Base-by-base conservation (phyloP, 2,888 invertebrate species). In the Dicycla oo region DNA sequence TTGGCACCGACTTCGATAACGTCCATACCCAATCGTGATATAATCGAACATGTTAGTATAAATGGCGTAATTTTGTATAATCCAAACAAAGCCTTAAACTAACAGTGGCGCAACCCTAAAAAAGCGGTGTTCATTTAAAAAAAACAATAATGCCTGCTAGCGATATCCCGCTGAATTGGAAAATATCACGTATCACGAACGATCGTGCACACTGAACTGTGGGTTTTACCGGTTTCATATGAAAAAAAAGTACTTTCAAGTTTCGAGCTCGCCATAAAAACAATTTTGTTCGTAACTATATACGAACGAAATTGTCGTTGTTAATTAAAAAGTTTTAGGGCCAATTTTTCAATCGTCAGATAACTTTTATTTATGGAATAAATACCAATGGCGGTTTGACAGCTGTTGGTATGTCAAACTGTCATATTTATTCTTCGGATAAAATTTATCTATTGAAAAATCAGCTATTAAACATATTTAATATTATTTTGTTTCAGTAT, bases 151-250 rank as follows among this genome's bases (percentile, higher is more conserved):
- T 20, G 34, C n/a, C n/a, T n/a, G n/a, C n/a, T n/a, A n/a, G n/a
- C 15, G 43, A 38, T 45, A 56, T 15, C 38, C 56, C 38, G 8
- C 64, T 51, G 64, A 54, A 65, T 65, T 69, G 51, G 43, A 20
- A 64, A 75, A 64, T 49, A 43, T 74, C 74, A 74, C 75, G 69
- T 65, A 74, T 38, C 53, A n/a, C n/a, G 64, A 38, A 58, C 53
- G 62, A 53, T 11, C 26, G 64, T 23, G 54, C 49, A 68, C 26
- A 43, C 60, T 45, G 43, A 54, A 60, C 51, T 74, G 47, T 56
- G 54, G 26, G 34, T 43, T 13, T 60, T 47, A 64, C 43, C 5
- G 18, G 13, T 43, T 38, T 75, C 10, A 30, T 34, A 30, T n/a
- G n/a, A n/a, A 18, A 53, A 23, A 53, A 54, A 49, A 30, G 2